phyloP scores from a whole-genome alignment of 2,888 invertebrate species.

The Rosalia funebris region DNA sequence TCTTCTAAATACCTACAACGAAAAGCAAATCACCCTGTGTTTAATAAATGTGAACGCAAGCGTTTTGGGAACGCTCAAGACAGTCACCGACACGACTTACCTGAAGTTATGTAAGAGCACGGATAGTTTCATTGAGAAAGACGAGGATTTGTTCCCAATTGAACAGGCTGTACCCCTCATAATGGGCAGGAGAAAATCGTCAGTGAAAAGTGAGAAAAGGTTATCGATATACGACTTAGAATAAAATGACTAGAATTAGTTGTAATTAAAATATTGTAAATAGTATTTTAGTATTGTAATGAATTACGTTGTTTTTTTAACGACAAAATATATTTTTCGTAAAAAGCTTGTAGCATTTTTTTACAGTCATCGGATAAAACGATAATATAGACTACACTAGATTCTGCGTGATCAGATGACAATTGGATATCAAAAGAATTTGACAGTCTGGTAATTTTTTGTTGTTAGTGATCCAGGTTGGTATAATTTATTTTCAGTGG shows the following conservation, averaged over 20 bases:
- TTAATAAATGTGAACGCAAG: constrained; percentile 63
- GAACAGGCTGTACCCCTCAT: constrained; percentile 27
- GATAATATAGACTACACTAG: no score
- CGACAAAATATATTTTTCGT: neutral
- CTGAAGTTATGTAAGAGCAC: constrained; percentile 39
- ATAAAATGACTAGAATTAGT: constrained; percentile 15
- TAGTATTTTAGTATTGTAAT: neutral
- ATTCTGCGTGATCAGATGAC: no score
- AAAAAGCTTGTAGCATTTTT: neutral
- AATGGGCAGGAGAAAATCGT: constrained; percentile 19
- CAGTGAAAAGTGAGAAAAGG: constrained; percentile 27
- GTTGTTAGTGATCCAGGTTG: no score
- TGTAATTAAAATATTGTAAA: neutral
- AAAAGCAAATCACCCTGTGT: constrained; percentile 65
- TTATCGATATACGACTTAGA: constrained; percentile 37
- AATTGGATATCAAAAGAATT: no score
- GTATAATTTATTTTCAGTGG: no score
- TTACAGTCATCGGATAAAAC: no score
- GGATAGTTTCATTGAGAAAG: constrained; percentile 34
- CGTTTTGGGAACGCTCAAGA: constrained; percentile 52
- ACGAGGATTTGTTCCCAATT: constrained; percentile 1
- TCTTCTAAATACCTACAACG: constrained; percentile 68
- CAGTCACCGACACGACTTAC: constrained; percentile 36
- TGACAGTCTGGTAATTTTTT: no score
- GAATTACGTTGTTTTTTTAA: neutral